phyloP scores from a whole-genome alignment of 37 sponge, comb jelly and placozoan genomes.

The Tethya wilhelma region DNA sequence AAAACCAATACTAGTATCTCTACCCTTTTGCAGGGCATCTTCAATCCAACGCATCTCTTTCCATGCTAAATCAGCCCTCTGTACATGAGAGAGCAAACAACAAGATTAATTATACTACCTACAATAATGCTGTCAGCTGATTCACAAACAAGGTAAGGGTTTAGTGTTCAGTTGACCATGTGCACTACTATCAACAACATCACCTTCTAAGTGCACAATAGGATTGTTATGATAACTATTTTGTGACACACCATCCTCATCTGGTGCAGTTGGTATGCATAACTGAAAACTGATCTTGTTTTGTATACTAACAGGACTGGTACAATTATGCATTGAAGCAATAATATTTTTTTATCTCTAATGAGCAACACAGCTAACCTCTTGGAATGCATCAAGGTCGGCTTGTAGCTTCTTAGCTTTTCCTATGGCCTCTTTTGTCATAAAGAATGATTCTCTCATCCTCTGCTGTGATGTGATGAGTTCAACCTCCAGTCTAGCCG shows the following conservation, averaged over 20 bases:
- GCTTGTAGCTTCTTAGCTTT: conserved; percentile 34
- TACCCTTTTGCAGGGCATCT: conserved; percentile 62
- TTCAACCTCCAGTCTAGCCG: conserved; percentile 68
- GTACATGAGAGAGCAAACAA: not conserved
- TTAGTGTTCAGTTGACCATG: too few relatives aligned
- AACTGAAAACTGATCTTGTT: too few relatives aligned
- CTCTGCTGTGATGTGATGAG: conserved; percentile 69
- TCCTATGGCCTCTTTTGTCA: conserved; percentile 53
- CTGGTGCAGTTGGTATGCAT: too few relatives aligned
- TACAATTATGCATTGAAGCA: too few relatives aligned
- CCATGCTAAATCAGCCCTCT: conserved; percentile 69
- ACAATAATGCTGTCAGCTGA: too few relatives aligned
- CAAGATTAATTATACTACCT: not conserved
- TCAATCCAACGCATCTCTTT: conserved; percentile 78
- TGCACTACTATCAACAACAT: too few relatives aligned
- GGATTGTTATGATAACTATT: too few relatives aligned
- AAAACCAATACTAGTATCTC: conserved; percentile 14
- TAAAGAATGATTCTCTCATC: conserved; percentile 82
- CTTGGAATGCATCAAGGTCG: conserved; percentile 32
- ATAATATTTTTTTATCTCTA: too few relatives aligned
- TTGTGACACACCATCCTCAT: too few relatives aligned
- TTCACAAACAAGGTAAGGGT: too few relatives aligned
- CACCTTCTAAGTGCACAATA: too few relatives aligned
- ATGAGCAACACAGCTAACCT: conserved; percentile 16
- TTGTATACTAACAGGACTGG: too few relatives aligned